Evolutionary conservation across 2,888 invertebrate species (phyloP).

Genomic region (Bellardia pandia): DNA sequence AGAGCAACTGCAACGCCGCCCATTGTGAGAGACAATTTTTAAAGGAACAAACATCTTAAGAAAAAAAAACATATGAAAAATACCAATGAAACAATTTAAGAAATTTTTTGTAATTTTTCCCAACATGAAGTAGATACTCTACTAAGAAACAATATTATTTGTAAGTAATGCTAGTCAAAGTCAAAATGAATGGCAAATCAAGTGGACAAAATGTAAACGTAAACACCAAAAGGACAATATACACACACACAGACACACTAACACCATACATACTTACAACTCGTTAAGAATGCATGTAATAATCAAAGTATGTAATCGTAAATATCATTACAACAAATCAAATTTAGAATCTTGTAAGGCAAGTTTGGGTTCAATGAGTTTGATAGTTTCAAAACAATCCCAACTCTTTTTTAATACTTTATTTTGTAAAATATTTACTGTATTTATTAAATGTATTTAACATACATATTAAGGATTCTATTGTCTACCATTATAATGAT

Average conservation of each 20-base stretch:
- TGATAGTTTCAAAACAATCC: constrained; percentile 23
- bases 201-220: constrained; percentile 22
- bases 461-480: neutral
- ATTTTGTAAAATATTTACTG: constrained; percentile 43
- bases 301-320: neutral
- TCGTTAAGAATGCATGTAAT: constrained; percentile 21
- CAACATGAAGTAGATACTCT: constrained; percentile 29
- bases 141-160: constrained; percentile 38
- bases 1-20: neutral
- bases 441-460: constrained; percentile 23
- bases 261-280: constrained; percentile 6
- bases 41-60: neutral
- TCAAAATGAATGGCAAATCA: constrained; percentile 56
- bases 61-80: constrained; percentile 24
- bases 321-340: neutral
- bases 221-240: too few species aligned
- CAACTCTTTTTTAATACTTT: neutral
- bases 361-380: neutral
- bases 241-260: constrained; percentile 14
- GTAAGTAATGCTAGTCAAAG: constrained; percentile 71
- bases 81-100: constrained; percentile 31
- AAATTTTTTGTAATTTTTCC: constrained; percentile 20
- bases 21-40: constrained; percentile 36
- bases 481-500: constrained; percentile 38
- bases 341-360: constrained; percentile 14